Conservation (phyloP, 2,113 vertebrate species). For the Cichladusa arquata region DNA sequence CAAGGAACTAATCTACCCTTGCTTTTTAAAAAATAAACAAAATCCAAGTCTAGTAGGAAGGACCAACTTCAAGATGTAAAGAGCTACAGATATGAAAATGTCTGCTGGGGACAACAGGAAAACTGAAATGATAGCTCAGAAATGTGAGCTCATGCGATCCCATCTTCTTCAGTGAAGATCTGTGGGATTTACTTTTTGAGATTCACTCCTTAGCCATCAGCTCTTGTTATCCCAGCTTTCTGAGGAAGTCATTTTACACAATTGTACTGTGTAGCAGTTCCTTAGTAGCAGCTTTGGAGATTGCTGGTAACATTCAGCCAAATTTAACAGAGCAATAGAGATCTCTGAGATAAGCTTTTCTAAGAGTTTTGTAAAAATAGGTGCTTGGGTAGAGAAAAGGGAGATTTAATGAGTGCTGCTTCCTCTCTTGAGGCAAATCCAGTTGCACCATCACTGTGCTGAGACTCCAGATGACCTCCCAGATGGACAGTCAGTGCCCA, state of each 20-base stretch:
- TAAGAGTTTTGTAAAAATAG: not conserved
- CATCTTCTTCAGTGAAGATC: not conserved
- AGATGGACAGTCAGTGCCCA: not conserved
- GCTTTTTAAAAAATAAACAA: not conserved
- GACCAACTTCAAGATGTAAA: not conserved
- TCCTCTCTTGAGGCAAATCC: not conserved
- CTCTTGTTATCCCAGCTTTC: constrained; percentile 1
- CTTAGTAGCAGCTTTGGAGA: not conserved
- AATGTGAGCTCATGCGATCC: not conserved
- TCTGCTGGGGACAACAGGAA: not conserved
- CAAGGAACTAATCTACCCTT: not conserved
- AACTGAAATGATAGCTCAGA: not conserved
- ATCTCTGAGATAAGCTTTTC: not conserved
- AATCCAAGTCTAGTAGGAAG: not conserved
- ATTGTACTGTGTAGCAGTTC: not conserved
- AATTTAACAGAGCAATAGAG: not conserved
- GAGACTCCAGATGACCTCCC: not conserved
- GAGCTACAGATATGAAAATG: not conserved
- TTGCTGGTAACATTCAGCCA: not conserved
- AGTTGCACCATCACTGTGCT: not conserved
- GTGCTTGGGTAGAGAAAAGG: not conserved
- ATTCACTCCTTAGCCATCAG: not conserved
- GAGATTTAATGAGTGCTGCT: not conserved
- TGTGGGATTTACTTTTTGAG: not conserved
- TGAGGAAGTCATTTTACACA: not conserved